Percentiles rank a stretch among this genome's conserved stretches.
Conservation (phyloP, 2,113 vertebrate species). For the Zingel zingel region DNA sequence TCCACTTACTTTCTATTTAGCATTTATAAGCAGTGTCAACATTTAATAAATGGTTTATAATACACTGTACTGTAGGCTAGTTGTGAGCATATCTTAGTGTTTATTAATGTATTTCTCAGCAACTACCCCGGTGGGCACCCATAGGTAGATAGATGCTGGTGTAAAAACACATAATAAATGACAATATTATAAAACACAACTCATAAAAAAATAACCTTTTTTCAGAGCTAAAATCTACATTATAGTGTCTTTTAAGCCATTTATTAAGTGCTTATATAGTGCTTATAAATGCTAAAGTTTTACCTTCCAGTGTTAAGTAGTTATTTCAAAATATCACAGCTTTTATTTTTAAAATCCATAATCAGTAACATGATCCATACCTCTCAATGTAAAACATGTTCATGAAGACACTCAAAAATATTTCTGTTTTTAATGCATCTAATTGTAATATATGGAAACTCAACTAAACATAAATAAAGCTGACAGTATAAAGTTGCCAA, state of each 20-base stretch:
- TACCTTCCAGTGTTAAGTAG: too few relatives aligned
- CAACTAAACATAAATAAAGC: background rate
- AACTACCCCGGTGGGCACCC: background rate
- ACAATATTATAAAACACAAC: background rate
- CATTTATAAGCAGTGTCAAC: background rate
- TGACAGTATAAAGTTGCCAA: background rate
- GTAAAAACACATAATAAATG: background rate
- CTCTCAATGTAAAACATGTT: background rate
- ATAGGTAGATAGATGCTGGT: background rate
- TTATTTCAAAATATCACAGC: background rate
- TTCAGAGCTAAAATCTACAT: background rate
- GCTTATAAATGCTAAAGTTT: background rate
- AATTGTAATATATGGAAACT: background rate
- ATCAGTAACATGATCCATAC: slow-evolving; percentile 3
- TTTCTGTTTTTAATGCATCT: background rate
- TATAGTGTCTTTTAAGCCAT: background rate
- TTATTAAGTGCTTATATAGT: background rate
- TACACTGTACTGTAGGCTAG: background rate
- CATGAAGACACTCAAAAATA: slow-evolving; percentile 12
- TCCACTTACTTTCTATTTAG: background rate
- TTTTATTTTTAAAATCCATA: slow-evolving; percentile 22
- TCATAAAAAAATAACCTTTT: background rate
- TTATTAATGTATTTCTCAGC: background rate
- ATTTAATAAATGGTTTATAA: background rate
- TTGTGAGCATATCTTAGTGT: background rate